These are phyloP conservation scores for Staurois parvus DNA, from an alignment of 2,797 vertebrate genomes.

Conservation along the genomic window DNA sequence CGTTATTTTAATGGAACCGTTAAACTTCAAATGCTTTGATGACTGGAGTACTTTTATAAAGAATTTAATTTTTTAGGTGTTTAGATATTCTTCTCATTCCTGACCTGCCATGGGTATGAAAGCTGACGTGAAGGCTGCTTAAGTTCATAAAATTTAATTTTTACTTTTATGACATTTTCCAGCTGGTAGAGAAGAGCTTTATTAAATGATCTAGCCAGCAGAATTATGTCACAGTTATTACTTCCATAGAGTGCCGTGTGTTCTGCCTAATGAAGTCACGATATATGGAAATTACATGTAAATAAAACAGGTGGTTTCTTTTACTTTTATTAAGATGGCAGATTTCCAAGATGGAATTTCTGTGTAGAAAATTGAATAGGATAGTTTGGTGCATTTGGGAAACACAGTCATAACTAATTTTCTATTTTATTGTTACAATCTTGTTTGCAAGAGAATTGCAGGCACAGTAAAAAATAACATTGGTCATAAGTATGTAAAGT, in stretches of 20 bases:
- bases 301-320: constrained; percentile 4
- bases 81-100: background rate
- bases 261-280: constrained; percentile 1
- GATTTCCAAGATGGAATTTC: background rate
- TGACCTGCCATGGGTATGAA: background rate
- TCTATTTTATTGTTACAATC: background rate
- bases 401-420: background rate
- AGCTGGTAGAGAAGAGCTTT: background rate
- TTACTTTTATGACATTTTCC: background rate
- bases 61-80: background rate
- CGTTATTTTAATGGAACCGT: constrained; percentile 24
- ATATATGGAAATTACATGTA: constrained; percentile 5
- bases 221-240: background rate
- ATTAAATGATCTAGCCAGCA: background rate
- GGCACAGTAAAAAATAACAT: background rate
- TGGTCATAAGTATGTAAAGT: background rate
- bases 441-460: background rate
- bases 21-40: constrained; percentile 9
- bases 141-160: background rate
- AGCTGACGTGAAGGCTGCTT: background rate
- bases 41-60: background rate
- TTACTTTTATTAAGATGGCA: background rate
- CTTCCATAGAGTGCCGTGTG: background rate
- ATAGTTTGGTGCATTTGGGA: background rate
- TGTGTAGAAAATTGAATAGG: background rate